These are phyloP conservation scores for Agapornis roseicollis DNA, from an alignment of 2,113 vertebrate genomes.

Conservation along the genomic window DNA sequence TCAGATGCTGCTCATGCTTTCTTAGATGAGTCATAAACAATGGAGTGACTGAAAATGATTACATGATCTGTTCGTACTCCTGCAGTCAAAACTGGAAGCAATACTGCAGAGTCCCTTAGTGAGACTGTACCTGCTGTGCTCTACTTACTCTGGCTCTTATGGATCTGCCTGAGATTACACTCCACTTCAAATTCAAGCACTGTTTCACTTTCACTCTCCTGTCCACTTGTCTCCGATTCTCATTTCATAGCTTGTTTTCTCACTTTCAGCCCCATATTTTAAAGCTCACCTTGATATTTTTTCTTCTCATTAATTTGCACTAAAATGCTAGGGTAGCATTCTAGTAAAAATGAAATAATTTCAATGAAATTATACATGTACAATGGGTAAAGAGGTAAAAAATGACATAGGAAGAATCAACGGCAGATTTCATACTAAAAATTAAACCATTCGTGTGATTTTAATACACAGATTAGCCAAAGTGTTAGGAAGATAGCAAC, in stretches of 20 bases:
- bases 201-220: background rate
- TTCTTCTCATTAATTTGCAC: background rate
- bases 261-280: background rate
- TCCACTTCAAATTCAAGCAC: background rate
- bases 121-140: fast-evolving
- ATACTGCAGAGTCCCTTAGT: fast-evolving
- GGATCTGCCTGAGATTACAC: background rate
- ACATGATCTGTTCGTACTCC: background rate
- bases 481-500: background rate
- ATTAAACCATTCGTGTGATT: background rate
- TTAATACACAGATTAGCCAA: background rate
- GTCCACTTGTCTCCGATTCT: background rate
- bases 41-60: background rate
- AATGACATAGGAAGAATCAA: background rate
- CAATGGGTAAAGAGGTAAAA: background rate
- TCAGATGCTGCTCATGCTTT: background rate
- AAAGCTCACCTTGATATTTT: background rate
- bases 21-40: background rate
- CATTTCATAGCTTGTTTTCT: background rate
- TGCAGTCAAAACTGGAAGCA: background rate
- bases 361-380: background rate
- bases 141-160: background rate
- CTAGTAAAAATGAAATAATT: background rate
- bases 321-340: background rate
- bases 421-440: background rate